phyloP scores from a whole-genome alignment of 2,113 vertebrate species.

The Ploceus nigricollis region DNA sequence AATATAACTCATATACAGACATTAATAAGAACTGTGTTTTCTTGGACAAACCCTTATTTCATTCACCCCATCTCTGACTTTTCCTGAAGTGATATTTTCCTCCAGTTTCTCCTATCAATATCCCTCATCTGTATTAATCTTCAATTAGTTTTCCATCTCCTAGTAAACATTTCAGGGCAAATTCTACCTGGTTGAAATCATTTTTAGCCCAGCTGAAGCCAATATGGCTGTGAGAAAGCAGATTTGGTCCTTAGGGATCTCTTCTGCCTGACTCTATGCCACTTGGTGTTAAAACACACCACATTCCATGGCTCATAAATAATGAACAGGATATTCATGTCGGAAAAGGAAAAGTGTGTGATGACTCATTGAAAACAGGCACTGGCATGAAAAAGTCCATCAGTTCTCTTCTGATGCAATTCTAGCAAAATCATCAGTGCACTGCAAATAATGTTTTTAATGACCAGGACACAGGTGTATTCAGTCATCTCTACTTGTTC shows the following conservation, averaged over 20 bases:
- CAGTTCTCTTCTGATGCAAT: not conserved
- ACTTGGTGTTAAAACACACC: constrained; percentile 6
- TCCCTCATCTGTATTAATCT: not conserved
- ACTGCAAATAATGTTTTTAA: not conserved
- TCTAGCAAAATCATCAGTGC: not conserved
- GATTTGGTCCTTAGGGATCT: not conserved
- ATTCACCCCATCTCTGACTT: not conserved
- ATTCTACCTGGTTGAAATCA: not conserved
- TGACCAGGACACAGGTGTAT: not conserved
- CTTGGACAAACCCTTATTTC: not conserved
- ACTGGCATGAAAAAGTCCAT: not conserved
- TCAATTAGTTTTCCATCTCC: not conserved
- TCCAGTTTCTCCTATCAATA: not conserved
- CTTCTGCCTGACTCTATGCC: not conserved
- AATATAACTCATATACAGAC: not conserved
- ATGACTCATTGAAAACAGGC: constrained; percentile 5
- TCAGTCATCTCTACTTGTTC: not conserved
- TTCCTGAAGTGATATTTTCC: not conserved
- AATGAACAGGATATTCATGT: constrained; percentile 4
- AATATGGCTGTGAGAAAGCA: not conserved
- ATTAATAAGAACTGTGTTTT: not conserved
- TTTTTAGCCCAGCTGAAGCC: not conserved
- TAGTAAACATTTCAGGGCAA: not conserved
- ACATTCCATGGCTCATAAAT: not conserved
- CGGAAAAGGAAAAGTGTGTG: not conserved